A percentile compares a stretch with the other conserved stretches of the same genome.
Evolutionary conservation across 2,888 invertebrate genomes (phyloP).

Genomic region (Drosophila paramelanica): DNA sequence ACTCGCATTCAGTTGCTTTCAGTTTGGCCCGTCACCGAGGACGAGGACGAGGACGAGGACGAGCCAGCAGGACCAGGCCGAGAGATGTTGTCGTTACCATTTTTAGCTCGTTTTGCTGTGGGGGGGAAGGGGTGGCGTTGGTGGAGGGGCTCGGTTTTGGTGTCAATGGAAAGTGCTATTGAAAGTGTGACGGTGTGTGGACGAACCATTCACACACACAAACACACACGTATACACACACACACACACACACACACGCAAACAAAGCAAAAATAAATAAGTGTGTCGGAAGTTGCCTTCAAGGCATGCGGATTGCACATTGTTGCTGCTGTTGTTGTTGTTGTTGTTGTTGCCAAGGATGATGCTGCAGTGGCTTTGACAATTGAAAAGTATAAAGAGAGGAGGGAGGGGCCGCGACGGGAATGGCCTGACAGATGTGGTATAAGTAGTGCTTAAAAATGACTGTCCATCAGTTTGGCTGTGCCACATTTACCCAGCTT

Average conservation of each 20-base stretch:
- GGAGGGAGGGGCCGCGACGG: conserved; percentile 1
- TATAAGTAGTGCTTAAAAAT: conserved; percentile 47
- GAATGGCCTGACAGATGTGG: conserved; percentile 35
- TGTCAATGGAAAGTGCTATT: conserved; percentile 74
- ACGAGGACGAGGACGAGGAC: conserved; percentile 10
- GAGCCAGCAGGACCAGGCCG: conserved; percentile 29
- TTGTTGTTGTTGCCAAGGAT: conserved; percentile 45
- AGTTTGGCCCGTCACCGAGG: conserved; percentile 24
- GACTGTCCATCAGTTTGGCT: conserved; percentile 45
- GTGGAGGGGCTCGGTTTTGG: conserved; percentile 51
- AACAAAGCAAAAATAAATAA: conserved; percentile 61
- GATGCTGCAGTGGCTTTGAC: conserved; percentile 58
- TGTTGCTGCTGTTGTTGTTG: conserved; percentile 41
- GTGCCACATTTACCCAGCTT: conserved; percentile 39
- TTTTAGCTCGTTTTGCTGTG: conserved; percentile 30
- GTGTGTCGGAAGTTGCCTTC: conserved; percentile 71
- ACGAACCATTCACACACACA: conserved; percentile 44
- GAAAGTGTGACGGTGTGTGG: conserved; percentile 55
- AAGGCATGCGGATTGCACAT: conserved; percentile 72
- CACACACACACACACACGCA: conserved; percentile 36
- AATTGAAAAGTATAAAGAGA: conserved; percentile 52
- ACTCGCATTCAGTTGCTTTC: conserved; percentile 50
- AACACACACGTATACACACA: conserved; percentile 20
- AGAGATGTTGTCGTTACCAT: conserved; percentile 48
- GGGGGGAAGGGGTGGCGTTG: background rate